Evolutionary conservation across 2,113 vertebrate species (phyloP).

Genomic region (Phainopepla nitens): DNA sequence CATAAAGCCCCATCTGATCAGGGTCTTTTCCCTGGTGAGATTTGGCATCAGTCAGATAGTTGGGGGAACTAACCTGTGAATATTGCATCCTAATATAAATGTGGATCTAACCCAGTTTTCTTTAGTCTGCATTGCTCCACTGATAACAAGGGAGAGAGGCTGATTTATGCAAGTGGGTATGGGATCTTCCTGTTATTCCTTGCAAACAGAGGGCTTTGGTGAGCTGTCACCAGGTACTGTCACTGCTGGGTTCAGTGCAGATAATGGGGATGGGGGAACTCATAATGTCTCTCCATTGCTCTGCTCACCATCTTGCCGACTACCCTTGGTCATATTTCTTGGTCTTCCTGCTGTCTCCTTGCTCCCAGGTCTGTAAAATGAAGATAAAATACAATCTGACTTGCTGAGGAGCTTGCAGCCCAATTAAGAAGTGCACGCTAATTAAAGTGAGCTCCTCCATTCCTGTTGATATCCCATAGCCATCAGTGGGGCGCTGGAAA

Average conservation of each 20-base stretch:
- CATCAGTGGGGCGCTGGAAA: background rate
- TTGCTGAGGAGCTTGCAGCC: background rate
- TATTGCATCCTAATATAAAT: background rate
- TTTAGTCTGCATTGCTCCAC: background rate
- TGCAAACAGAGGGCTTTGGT: background rate
- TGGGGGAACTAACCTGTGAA: background rate
- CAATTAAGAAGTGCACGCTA: background rate
- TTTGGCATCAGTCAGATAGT: background rate
- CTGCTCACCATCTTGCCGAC: background rate
- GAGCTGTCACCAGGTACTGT: background rate
- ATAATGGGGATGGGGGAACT: background rate
- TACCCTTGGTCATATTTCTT: background rate
- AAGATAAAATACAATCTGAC: background rate
- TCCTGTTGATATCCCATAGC: slow-evolving; percentile 1
- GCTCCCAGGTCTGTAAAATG: background rate
- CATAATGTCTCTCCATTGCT: background rate
- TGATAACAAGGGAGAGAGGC: background rate
- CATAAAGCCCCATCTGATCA: background rate
- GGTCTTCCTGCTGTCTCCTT: background rate
- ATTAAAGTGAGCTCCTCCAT: background rate
- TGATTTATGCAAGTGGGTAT: background rate
- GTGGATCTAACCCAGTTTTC: background rate
- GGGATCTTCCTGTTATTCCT: background rate
- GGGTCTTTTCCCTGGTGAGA: background rate
- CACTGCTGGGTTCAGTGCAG: background rate